phyloP scores from a whole-genome alignment of 2,113 vertebrate species.

The Pelusios castaneus region DNA sequence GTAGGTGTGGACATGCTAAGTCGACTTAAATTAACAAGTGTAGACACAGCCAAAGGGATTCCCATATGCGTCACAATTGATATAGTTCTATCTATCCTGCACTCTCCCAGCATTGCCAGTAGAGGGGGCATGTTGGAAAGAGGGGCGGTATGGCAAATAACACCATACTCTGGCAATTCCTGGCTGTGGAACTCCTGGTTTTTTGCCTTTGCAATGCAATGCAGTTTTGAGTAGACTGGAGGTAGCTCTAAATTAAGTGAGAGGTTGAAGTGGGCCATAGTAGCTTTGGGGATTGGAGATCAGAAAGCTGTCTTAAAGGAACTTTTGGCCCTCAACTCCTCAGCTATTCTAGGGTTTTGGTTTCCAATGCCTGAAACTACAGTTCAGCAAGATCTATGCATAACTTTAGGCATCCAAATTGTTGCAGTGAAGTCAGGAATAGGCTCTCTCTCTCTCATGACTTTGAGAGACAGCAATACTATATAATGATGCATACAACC shows the following conservation, averaged over 20 bases:
- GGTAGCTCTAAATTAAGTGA: not conserved
- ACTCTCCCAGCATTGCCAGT: not conserved
- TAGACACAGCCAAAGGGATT: no score
- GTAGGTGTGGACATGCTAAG: no score
- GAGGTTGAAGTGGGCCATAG: not conserved
- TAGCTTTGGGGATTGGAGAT: not conserved
- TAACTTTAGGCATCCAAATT: not conserved
- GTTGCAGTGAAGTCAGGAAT: not conserved
- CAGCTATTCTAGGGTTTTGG: not conserved
- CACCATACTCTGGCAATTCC: not conserved
- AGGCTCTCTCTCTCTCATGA: not conserved
- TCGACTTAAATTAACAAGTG: no score
- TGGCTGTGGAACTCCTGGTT: not conserved
- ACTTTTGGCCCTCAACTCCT: not conserved
- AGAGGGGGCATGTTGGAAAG: not conserved
- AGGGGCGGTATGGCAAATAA: not conserved
- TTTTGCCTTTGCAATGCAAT: not conserved
- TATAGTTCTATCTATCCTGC: not conserved
- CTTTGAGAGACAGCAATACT: not conserved
- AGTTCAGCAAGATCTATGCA: not conserved
- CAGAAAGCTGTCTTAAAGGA: not conserved
- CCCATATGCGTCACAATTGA: not conserved
- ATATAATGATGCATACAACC: no score
- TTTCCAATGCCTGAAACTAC: not conserved
- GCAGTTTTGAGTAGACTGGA: not conserved